Percentiles rank a stretch among this genome's conserved stretches.
These are phyloP conservation scores for Craterocephalus amniculus DNA, from an alignment of 2,797 vertebrate species.

Conservation along the genomic window DNA sequence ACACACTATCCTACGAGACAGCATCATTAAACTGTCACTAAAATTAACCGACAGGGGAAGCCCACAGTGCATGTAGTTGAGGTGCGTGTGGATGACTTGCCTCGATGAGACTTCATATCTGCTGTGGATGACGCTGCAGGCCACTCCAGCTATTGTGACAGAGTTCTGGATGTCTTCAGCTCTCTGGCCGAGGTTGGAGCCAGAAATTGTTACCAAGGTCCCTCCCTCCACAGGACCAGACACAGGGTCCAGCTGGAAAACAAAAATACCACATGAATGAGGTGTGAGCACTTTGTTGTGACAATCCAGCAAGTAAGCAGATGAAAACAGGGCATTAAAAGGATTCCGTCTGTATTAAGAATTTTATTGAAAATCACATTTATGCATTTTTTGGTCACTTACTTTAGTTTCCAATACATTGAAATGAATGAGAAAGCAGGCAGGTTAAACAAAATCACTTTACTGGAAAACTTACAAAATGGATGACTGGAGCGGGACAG, in stretches of 20 bases:
- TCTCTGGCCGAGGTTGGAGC: constrained; percentile 95
- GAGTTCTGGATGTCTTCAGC: constrained; percentile 91
- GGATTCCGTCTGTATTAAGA: neutral
- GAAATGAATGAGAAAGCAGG: neutral
- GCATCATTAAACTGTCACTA: neutral
- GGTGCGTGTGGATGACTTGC: constrained; percentile 64
- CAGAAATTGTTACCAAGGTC: constrained; percentile 93
- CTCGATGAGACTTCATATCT: constrained; percentile 95
- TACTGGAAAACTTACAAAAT: constrained; percentile 82
- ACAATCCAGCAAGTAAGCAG: too few relatives aligned
- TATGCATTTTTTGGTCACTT: neutral
- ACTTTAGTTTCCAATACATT: neutral
- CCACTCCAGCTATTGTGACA: constrained; percentile 89
- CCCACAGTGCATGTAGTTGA: neutral
- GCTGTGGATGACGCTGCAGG: constrained; percentile 88
- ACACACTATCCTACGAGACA: constrained; percentile 88
- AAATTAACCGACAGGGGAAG: neutral
- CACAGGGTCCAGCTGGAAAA: constrained; percentile 88
- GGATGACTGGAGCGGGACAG: constrained; percentile 94
- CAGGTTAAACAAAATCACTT: neutral
- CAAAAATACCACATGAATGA: neutral
- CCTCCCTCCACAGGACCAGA: constrained; percentile 93
- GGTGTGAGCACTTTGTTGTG: neutral
- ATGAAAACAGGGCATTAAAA: neutral
- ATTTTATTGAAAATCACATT: neutral